Evolutionary conservation across 2,113 vertebrate species (phyloP).

Genomic region (Malurus alboscapulatus): DNA sequence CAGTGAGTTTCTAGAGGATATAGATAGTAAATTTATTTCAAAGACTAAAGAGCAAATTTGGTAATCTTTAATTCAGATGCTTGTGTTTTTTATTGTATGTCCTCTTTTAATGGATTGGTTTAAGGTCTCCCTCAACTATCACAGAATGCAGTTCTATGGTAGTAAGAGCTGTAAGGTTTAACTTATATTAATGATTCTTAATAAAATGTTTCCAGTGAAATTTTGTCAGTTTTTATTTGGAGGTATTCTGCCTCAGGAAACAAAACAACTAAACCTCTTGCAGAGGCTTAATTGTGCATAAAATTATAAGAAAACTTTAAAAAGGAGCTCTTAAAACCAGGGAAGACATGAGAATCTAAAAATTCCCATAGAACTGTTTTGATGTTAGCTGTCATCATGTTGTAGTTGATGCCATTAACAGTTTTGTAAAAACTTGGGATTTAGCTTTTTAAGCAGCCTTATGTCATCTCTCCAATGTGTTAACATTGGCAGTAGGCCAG

Average conservation of each 20-base stretch:
- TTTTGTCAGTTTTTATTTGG: neutral
- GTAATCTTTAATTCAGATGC: neutral
- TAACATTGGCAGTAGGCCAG: constrained; percentile 35
- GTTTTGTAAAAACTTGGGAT: neutral
- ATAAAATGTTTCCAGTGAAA: neutral
- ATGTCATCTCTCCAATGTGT: constrained; percentile 4
- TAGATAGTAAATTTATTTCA: neutral
- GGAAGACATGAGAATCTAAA: neutral
- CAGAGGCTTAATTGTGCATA: neutral
- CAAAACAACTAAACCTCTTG: neutral
- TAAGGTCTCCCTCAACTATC: neutral
- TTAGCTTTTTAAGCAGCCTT: constrained; percentile 30
- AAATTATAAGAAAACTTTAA: neutral
- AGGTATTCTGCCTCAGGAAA: neutral
- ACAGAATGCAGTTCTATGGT: neutral
- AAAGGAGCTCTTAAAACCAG: neutral
- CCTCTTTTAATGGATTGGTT: neutral
- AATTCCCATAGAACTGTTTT: constrained; percentile 1
- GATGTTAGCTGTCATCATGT: constrained; percentile 5
- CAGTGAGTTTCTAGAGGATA: neutral
- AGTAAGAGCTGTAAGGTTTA: neutral
- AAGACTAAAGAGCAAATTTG: neutral
- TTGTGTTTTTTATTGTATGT: neutral
- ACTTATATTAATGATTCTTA: neutral
- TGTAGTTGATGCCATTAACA: constrained; percentile 20